Percentiles rank a stretch among this genome's conserved stretches.
Evolutionary conservation across 2,113 vertebrate genomes (phyloP).

Genomic region (Bombycilla garrulus): DNA sequence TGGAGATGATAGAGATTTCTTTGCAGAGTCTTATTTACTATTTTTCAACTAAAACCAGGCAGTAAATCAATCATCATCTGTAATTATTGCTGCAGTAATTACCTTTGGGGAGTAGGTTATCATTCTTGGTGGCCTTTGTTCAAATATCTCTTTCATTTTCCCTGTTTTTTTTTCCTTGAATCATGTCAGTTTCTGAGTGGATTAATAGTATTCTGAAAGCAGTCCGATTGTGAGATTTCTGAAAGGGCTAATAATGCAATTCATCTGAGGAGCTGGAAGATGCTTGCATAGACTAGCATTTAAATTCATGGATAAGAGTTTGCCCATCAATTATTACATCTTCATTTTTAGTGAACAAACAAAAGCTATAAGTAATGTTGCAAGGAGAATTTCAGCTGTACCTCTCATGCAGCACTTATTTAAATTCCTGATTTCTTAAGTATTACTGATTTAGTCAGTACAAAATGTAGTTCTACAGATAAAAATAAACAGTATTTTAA

Average conservation of each 20-base stretch:
- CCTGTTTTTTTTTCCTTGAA: slow-evolving; percentile 24
- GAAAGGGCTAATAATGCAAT: slow-evolving; percentile 8
- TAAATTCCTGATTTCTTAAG: slow-evolving; percentile 27
- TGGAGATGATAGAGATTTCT: slow-evolving; percentile 38
- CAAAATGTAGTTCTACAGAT: slow-evolving; percentile 10
- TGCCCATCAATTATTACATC: slow-evolving; percentile 28
- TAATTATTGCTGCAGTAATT: slow-evolving; percentile 51
- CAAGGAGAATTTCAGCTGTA: slow-evolving; percentile 16
- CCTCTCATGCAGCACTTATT: background rate
- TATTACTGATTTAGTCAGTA: slow-evolving; percentile 3
- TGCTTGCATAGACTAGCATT: background rate
- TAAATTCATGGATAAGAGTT: slow-evolving; percentile 13
- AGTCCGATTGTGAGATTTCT: background rate
- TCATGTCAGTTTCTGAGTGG: slow-evolving; percentile 20
- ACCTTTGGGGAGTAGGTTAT: slow-evolving; percentile 47
- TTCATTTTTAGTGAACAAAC: slow-evolving; percentile 20
- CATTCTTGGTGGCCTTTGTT: slow-evolving; percentile 55
- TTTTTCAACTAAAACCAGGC: slow-evolving; percentile 51
- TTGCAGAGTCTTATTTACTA: slow-evolving; percentile 43
- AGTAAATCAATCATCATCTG: slow-evolving; percentile 59
- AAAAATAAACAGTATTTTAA: slow-evolving; percentile 53
- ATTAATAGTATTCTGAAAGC: slow-evolving; percentile 25
- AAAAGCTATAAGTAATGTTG: slow-evolving; percentile 10
- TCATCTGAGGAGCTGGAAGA: slow-evolving; percentile 17
- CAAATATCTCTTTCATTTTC: slow-evolving; percentile 20